Conservation (phyloP, 1,140 invertebrate genomes). For the Saccostrea glomerata region DNA sequence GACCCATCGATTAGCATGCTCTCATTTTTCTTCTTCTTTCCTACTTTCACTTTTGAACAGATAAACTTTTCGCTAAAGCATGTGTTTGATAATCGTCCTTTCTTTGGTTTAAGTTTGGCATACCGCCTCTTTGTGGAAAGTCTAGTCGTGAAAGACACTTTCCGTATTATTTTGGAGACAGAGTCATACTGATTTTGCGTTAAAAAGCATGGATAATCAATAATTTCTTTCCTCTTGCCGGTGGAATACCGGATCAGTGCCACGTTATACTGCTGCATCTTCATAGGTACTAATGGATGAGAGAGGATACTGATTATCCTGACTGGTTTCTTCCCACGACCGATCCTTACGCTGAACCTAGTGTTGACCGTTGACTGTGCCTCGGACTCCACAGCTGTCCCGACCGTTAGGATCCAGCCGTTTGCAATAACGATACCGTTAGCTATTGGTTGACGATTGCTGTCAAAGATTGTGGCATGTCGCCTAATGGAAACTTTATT, state of each 20-base stretch:
- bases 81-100: slow-evolving; percentile 41
- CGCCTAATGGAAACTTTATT: slow-evolving; percentile 45
- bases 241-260: slow-evolving; percentile 41
- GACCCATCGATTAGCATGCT: slow-evolving; percentile 47
- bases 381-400: slow-evolving; percentile 22
- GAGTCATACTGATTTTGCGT: slow-evolving; percentile 48
- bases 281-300: slow-evolving; percentile 45
- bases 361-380: neutral
- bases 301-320: slow-evolving; percentile 34
- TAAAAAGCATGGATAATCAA: slow-evolving; percentile 47
- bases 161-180: slow-evolving; percentile 41
- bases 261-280: slow-evolving; percentile 52
- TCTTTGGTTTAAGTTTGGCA: slow-evolving; percentile 50
- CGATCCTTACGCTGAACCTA: slow-evolving; percentile 42
- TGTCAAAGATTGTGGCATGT: slow-evolving; percentile 48
- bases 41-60: slow-evolving; percentile 48
- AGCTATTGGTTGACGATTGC: slow-evolving; percentile 1
- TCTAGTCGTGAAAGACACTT: slow-evolving; percentile 46
- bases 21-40: slow-evolving; percentile 39
- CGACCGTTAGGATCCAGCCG: slow-evolving; percentile 46
- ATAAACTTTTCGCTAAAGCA: slow-evolving; percentile 52
- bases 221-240: neutral
- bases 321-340: slow-evolving; percentile 34
- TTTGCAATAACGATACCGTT: slow-evolving; percentile 45
- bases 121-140: slow-evolving; percentile 38